Conservation (phyloP, 2,113 vertebrate genomes). For the Lasiurus borealis region DNA sequence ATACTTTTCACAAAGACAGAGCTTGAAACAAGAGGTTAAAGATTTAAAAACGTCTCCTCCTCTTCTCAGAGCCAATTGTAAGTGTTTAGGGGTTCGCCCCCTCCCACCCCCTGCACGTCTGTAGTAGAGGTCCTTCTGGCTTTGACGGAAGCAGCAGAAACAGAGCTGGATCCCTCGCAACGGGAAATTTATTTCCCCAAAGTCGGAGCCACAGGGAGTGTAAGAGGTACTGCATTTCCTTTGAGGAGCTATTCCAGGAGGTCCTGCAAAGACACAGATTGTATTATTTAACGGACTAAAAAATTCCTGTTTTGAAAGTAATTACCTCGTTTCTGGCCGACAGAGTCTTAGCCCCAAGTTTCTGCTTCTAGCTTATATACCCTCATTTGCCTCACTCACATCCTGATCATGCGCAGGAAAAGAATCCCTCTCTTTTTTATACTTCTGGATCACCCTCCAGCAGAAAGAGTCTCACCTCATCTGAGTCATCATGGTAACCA, state of each 20-base stretch:
- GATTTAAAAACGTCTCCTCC: conserved; percentile 55
- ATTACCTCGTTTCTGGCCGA: neutral
- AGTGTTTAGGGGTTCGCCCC: conserved; percentile 1
- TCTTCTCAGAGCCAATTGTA: conserved; percentile 41
- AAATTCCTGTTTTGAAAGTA: conserved; percentile 9
- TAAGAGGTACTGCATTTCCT: conserved; percentile 63
- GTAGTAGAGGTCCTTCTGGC: conserved; percentile 75
- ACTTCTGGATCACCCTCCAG: neutral
- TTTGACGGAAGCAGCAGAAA: conserved; percentile 78
- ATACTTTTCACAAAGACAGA: conserved; percentile 67
- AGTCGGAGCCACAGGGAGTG: conserved; percentile 64
- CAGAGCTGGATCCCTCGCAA: conserved; percentile 68
- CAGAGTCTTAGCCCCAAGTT: neutral
- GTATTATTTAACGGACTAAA: neutral
- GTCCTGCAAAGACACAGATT: conserved; percentile 76
- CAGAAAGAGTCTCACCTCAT: conserved; percentile 89
- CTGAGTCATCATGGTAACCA: conserved; percentile 94
- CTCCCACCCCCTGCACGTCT: conserved; percentile 32
- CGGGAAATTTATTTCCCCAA: conserved; percentile 71
- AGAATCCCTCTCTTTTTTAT: neutral
- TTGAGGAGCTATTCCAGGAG: conserved; percentile 84
- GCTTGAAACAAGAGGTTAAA: conserved; percentile 78
- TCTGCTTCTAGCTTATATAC: neutral
- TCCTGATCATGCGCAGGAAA: neutral
- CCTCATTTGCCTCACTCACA: neutral